phyloP scores from a whole-genome alignment of 2,113 vertebrate species.

The Vireo altiloquus region DNA sequence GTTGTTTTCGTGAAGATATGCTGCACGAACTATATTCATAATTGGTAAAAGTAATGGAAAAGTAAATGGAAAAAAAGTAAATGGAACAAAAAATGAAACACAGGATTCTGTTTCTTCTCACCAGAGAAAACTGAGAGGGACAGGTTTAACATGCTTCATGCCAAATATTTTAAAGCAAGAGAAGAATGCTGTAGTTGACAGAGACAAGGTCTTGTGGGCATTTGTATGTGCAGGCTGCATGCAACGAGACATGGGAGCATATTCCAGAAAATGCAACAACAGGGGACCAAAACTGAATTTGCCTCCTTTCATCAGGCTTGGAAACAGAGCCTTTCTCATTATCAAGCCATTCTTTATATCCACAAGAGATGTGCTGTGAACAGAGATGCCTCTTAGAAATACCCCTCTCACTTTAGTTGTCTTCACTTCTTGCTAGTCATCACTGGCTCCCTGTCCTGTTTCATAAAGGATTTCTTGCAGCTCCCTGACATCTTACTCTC shows the following conservation, averaged over 20 bases:
- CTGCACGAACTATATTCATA: not conserved
- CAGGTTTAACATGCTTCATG: not conserved
- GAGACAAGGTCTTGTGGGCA: not conserved
- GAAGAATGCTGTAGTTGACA: not conserved
- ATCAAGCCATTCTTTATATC: not conserved
- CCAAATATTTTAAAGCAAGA: not conserved
- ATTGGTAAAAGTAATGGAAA: no score
- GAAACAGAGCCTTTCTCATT: not conserved
- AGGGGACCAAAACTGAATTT: not conserved
- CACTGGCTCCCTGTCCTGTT: not conserved
- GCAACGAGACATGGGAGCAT: not conserved
- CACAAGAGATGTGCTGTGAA: not conserved
- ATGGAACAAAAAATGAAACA: not conserved
- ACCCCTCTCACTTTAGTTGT: not conserved
- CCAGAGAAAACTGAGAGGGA: not conserved
- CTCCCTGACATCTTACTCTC: not conserved
- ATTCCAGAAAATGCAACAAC: not conserved
- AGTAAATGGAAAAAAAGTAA: not conserved
- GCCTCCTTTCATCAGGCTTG: not conserved
- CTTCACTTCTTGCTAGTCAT: not conserved
- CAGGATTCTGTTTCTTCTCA: not conserved
- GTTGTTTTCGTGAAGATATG: not conserved
- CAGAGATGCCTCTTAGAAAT: not conserved
- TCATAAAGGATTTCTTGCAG: conserved; percentile 6
- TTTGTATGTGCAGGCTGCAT: not conserved